phyloP scores from a whole-genome alignment of 2,888 invertebrate genomes.

The Cerastoderma edule region DNA sequence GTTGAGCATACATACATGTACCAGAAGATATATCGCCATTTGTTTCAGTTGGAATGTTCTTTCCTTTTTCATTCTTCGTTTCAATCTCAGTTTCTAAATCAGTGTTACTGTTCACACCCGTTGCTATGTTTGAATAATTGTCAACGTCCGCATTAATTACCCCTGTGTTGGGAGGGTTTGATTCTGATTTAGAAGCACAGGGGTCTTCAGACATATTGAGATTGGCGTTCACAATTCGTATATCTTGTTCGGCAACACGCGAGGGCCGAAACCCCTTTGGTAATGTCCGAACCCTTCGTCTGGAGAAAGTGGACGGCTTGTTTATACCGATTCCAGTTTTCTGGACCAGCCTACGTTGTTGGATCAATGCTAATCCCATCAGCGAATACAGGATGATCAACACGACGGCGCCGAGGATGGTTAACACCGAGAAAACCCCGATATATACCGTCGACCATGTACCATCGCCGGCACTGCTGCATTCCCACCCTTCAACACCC shows the following conservation, averaged over 20 bases:
- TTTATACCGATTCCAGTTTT: conserved; percentile 9
- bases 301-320: no score
- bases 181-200: no score
- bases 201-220: no score
- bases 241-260: conserved; percentile 7
- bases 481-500: neutral
- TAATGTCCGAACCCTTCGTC: no score
- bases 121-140: no score
- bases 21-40: neutral
- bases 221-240: no score
- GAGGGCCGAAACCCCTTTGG: conserved; percentile 11
- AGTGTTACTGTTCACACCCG: neutral
- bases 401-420: neutral
- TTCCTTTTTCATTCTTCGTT: no score
- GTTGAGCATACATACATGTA: no score
- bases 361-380: conserved; percentile 4
- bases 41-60: neutral
- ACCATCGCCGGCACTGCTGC: neutral
- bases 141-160: no score
- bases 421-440: neutral
- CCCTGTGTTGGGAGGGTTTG: no score
- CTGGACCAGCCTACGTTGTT: neutral
- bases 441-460: conserved; percentile 2
- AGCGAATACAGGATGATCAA: conserved; percentile 11
- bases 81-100: neutral